Evolutionary conservation across 2,113 vertebrate genomes (phyloP).

Genomic region (Columba livia): DNA sequence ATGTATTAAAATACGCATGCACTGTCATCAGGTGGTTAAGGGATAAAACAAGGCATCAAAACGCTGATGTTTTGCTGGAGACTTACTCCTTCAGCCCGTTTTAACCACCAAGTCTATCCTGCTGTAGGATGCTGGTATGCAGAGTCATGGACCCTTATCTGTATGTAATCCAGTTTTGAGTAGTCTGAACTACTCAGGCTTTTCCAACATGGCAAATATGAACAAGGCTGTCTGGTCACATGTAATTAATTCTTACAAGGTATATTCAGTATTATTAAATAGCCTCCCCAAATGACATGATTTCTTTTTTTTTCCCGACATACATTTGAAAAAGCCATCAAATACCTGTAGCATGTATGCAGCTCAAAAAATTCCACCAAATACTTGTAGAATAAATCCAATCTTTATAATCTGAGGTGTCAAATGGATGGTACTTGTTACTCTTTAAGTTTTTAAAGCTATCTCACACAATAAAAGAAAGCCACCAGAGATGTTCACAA

Average conservation of each 20-base stretch:
- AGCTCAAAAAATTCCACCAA: not conserved
- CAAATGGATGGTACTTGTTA: not conserved
- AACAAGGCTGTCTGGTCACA: not conserved
- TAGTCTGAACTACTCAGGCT: not conserved
- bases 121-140: not conserved
- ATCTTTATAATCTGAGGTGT: not conserved
- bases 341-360: not conserved
- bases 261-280: not conserved
- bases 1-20: not conserved
- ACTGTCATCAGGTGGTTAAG: not conserved
- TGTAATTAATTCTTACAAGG: not conserved
- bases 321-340: not conserved
- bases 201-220: not conserved
- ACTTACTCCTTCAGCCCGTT: not conserved
- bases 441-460: not conserved
- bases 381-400: not conserved
- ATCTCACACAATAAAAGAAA: not conserved
- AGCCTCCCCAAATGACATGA: not conserved
- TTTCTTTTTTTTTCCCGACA: not conserved
- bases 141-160: not conserved
- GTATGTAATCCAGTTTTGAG: not conserved
- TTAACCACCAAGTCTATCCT: not conserved
- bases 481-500: not conserved
- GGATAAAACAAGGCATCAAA: not conserved
- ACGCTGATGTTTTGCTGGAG: not conserved